phyloP scores from a whole-genome alignment of 1,140 invertebrate genomes.

The Calliopsis andreniformis region DNA sequence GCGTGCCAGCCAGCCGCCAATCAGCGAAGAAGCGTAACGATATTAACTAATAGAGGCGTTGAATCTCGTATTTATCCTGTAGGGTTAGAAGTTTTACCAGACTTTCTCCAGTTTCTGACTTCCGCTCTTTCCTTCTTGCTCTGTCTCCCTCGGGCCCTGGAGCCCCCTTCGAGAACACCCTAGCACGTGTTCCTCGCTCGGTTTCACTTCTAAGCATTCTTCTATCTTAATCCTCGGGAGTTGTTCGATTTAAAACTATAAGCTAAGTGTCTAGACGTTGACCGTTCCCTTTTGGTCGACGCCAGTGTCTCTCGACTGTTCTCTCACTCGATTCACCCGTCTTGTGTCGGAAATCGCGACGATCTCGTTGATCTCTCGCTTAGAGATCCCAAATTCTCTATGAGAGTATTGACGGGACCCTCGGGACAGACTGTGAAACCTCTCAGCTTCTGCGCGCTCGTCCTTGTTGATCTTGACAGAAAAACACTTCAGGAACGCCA shows the following conservation, averaged over 20 bases:
- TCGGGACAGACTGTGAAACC: conserved; percentile 31
- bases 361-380: neutral
- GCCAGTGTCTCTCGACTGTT: conserved; percentile 20
- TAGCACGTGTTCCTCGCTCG: neutral
- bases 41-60: conserved; percentile 41
- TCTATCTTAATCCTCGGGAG: conserved; percentile 31
- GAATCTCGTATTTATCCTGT: conserved; percentile 60
- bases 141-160: conserved; percentile 3
- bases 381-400: neutral
- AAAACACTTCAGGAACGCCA: conserved; percentile 23
- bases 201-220: conserved; percentile 18
- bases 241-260: conserved; percentile 42
- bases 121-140: neutral
- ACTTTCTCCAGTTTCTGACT: conserved; percentile 31
- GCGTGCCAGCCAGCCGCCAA: conserved; percentile 50
- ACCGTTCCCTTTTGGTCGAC: conserved; percentile 9
- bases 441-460: conserved; percentile 60
- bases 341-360: conserved; percentile 40
- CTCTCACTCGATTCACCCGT: conserved; percentile 43
- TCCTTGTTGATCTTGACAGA: conserved; percentile 47
- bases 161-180: conserved; percentile 17
- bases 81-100: conserved; percentile 31
- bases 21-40: conserved; percentile 32
- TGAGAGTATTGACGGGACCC: neutral
- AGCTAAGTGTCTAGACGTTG: conserved; percentile 37